phyloP scores from a whole-genome alignment of 2,797 vertebrate species.

The Takifugu ocellatus region DNA sequence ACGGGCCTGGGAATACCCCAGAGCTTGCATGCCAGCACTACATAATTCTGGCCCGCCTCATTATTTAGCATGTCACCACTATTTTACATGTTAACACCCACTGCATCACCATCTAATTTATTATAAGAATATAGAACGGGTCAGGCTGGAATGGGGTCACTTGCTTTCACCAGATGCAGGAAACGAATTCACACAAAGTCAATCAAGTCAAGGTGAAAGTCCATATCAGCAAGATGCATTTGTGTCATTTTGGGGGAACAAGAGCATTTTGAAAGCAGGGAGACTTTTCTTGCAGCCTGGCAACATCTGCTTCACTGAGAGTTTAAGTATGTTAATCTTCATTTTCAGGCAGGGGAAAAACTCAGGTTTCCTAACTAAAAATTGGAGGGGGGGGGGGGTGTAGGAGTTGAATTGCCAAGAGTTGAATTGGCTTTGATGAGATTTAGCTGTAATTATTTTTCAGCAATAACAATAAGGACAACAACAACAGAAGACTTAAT shows the following conservation, averaged over 20 bases:
- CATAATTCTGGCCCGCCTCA: conserved; percentile 80
- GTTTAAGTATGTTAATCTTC: conserved; percentile 62
- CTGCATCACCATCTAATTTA: conserved; percentile 80
- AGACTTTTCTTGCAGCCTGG: conserved; percentile 27
- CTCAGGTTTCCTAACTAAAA: conserved; percentile 59
- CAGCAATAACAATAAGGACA: conserved; percentile 78
- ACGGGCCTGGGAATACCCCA: conserved; percentile 74
- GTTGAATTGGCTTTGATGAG: conserved; percentile 81
- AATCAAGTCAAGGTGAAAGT: conserved; percentile 83
- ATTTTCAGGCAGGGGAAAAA: conserved; percentile 53
- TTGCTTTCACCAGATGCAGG: conserved; percentile 58
- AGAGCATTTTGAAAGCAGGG: conserved; percentile 42
- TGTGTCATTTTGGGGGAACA: conserved; percentile 54
- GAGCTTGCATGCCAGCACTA: conserved; percentile 62
- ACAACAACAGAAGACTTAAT: conserved; percentile 81
- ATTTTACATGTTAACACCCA: conserved; percentile 85
- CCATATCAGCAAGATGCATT: conserved; percentile 71
- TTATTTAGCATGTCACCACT: conserved; percentile 86
- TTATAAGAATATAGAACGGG: conserved; percentile 78
- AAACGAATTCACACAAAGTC: conserved; percentile 78
- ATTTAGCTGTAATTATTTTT: conserved; percentile 82
- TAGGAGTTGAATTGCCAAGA: conserved; percentile 64
- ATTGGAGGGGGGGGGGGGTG: conserved; percentile 43
- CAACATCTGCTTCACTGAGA: conserved; percentile 3
- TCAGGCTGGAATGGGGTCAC: conserved; percentile 77